Percentiles rank a stretch among this genome's conserved stretches.
phyloP scores from a whole-genome alignment of 2,888 invertebrate genomes.

The Stenodera caucasica region DNA sequence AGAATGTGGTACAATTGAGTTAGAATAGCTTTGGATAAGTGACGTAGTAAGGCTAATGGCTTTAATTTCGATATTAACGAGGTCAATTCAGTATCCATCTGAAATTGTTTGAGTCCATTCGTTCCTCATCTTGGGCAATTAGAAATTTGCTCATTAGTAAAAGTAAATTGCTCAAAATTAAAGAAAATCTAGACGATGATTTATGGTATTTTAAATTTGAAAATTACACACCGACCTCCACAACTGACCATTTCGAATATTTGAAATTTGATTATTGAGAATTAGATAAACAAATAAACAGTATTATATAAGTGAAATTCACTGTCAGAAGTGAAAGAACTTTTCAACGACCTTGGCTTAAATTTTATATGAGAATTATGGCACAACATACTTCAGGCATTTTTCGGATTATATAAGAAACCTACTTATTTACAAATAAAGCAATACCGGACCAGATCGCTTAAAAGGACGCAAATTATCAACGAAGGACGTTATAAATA shows the following conservation, averaged over 20 bases:
- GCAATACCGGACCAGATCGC: neutral
- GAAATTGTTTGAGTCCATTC: neutral
- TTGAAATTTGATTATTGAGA: neutral
- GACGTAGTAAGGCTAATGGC: too few relatives aligned
- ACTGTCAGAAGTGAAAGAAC: constrained; percentile 52
- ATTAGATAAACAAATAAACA: neutral
- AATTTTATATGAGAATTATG: constrained; percentile 29
- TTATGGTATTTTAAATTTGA: neutral
- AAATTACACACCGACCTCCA: neutral
- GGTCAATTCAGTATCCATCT: neutral
- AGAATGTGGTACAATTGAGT: too few relatives aligned
- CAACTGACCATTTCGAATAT: neutral
- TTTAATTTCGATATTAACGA: neutral
- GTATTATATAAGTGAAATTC: constrained; percentile 45
- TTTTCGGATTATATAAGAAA: constrained; percentile 17
- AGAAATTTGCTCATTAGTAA: neutral
- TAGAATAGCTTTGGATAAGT: too few relatives aligned
- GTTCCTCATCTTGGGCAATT: constrained; percentile 6
- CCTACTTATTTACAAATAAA: constrained; percentile 12
- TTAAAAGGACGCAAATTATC: neutral
- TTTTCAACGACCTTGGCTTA: constrained; percentile 43
- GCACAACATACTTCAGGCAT: constrained; percentile 16
- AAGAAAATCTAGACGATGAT: neutral
- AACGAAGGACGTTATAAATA: neutral
- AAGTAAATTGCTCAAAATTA: neutral